Evolutionary conservation across 2,888 invertebrate genomes (phyloP), one percentile per base, ranked within the genome.

Genomic region (Halocaridina rubra): DNA sequence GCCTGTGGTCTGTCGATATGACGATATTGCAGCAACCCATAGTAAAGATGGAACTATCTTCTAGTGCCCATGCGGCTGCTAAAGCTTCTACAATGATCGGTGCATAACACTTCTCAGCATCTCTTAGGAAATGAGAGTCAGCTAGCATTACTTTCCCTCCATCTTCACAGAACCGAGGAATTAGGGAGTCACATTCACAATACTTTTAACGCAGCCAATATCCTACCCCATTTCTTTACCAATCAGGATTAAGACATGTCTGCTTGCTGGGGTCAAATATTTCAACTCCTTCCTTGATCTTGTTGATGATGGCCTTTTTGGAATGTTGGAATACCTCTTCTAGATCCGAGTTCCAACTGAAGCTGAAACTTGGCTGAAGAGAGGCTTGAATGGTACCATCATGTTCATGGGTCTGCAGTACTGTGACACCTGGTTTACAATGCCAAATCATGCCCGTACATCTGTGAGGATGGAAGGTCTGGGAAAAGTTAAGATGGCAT

Each of bases 341-440:
- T 7, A 69, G 69, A 3, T 80, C 53, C 16, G 39, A 19, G 46
- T n/a, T 29, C 69, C 69, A 71, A 24, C 22, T 24, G 39, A 80
- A 53, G 46, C 53, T 30, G 53, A 39, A 46, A 24, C 71, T 80
- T n/a, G 80, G n/a, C 53, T 80, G 16, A 80, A 57, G 29, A 80
- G 46, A 5, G 80, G 80, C 39, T 69, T 80, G 80, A 80, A 80
- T n/a, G 71, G 80, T 22, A 29, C 80, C 80, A 80, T 80, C 57
- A 80, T 13, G 5, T 10, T 32, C 5, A 59, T 71, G 71, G 72
- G 53, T 69, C 59, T 71, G 24, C 74, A 57, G 69, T 72, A 57
- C n/a, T 72, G 29, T 7, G 72, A 57, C 29, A 81, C 33, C 80
- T 81, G 80, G 74, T 80, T 80, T 22, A 80, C 71, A n/a, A 57